Evolutionary conservation across 2,797 vertebrate species (phyloP), one percentile per base, ranked within the genome.

Genomic region (Euphonia xanthogaster): DNA sequence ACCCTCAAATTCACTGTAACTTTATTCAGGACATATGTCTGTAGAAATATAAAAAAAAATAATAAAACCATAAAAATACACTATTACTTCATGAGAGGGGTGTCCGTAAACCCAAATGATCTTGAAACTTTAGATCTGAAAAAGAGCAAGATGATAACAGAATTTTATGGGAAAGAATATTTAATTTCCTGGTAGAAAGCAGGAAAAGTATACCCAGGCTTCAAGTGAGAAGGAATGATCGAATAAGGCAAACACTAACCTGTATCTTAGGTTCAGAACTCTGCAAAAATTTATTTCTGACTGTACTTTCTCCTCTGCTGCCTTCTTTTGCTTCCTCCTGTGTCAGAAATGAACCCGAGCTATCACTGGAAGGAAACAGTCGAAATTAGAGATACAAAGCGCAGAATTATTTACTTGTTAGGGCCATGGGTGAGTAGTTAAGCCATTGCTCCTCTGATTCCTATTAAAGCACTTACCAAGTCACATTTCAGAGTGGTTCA

Each of bases 61-160:
- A 62, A 63, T 68, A 58, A 51, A 80, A 35, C 2, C 4, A 35
- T 61, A 47, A 58, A 85, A 66, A 33, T 31, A 33, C 12, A 3
- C 11, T 88, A 50, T 51, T 55, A 23, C 8, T 67, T 83, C 19
- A 17, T 6, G 21, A 45, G 3, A 16, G 1, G 1, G 0, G 1
- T 14, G 18, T 30, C 55, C 23, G 25, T 28, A 35, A 82, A 24
- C 23, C 9, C 6, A 21, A 14, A 54, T 14, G 50, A 74, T 50
- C 62, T 7, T 39, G 20, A 62, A 71, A 45, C 5, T 80, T 10
- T n/a, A 47, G 12, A 66, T 71, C 9, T 81, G 33, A 35, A 87
- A 63, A 13, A 25, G 3, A 75, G 18, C 2, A 72, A 19, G 22
- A 61, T 48, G 8, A 4, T 76, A 65, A 45, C 6, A 79, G 12